A percentile compares a stretch with the other conserved stretches of the same genome.
These are phyloP conservation scores for Ips typographus DNA, from an alignment of 1,140 invertebrate genomes.

Conservation along the genomic window DNA sequence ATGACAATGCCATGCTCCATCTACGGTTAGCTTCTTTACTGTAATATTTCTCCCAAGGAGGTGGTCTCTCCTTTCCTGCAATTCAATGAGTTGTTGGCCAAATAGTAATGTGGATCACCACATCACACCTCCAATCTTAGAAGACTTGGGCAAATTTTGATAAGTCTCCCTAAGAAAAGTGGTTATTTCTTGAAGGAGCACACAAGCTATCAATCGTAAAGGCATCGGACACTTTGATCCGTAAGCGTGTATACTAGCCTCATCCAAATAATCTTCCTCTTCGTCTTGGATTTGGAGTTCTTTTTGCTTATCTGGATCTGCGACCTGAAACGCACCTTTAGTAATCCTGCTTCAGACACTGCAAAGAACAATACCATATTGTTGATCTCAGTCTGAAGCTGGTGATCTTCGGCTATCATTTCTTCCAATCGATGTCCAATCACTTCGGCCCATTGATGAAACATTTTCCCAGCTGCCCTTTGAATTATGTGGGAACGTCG, in stretches of 20 bases:
- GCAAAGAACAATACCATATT: constrained; percentile 53
- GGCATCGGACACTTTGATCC: constrained; percentile 89
- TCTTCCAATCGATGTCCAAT: constrained; percentile 86
- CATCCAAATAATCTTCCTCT: constrained; percentile 97
- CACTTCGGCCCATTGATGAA: constrained; percentile 95
- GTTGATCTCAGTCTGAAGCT: constrained; percentile 67
- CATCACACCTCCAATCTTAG: constrained; percentile 60
- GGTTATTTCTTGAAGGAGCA: constrained; percentile 94
- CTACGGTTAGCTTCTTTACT: constrained; percentile 79
- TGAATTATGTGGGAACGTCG: constrained; percentile 80
- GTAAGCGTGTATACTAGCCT: constrained; percentile 85
- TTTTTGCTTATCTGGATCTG: constrained; percentile 79
- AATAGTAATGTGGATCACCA: not conserved
- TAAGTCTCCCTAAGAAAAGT: constrained; percentile 96
- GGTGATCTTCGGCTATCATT: constrained; percentile 73
- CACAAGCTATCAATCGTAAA: constrained; percentile 88
- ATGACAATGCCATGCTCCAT: constrained; percentile 89
- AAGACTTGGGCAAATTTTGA: constrained; percentile 74
- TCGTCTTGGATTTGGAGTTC: constrained; percentile 89
- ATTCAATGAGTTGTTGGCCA: not conserved
- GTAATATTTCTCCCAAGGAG: constrained; percentile 77
- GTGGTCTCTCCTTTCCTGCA: constrained; percentile 68
- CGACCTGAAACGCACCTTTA: constrained; percentile 11
- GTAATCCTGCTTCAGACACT: too few species aligned
- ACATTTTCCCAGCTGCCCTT: constrained; percentile 90